Evolutionary conservation across 2,113 vertebrate genomes (phyloP).

Genomic region (Centropus unirufus): DNA sequence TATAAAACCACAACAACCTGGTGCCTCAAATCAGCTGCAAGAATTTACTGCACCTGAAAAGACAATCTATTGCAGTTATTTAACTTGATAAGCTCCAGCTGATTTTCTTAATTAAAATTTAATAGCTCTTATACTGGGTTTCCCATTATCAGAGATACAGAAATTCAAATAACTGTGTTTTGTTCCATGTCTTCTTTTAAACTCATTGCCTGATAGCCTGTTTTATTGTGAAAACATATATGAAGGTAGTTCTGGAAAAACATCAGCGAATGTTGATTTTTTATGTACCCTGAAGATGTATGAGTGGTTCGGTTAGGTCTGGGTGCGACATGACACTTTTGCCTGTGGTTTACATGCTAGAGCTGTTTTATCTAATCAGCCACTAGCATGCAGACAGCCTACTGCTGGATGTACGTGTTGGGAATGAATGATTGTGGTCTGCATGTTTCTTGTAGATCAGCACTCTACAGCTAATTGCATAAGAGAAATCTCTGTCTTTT

Average conservation of each 20-base stretch:
- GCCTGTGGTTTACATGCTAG: constrained; percentile 65
- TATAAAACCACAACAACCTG: not conserved
- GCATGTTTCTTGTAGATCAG: constrained; percentile 42
- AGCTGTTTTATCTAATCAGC: constrained; percentile 33
- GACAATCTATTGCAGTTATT: not conserved
- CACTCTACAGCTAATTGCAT: not conserved
- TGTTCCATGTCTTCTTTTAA: not conserved
- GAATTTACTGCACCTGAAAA: not conserved
- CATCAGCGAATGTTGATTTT: not conserved
- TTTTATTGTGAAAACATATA: not conserved
- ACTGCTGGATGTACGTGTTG: not conserved
- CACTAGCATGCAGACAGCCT: not conserved
- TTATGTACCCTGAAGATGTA: not conserved
- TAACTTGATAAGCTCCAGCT: not conserved
- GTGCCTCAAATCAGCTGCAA: not conserved
- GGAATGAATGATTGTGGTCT: constrained; percentile 63
- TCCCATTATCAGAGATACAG: not conserved
- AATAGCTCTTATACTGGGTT: not conserved
- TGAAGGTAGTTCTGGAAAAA: not conserved
- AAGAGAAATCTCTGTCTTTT: constrained; percentile 32
- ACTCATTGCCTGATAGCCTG: not conserved
- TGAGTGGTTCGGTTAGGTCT: constrained; percentile 24
- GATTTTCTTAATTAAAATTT: not conserved
- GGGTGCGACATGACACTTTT: constrained; percentile 63
- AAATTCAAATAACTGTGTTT: not conserved